Evolutionary conservation across 2,797 vertebrate species (phyloP), one percentile per base, ranked within the genome.

Genomic region (Hephaestus fuliginosus): DNA sequence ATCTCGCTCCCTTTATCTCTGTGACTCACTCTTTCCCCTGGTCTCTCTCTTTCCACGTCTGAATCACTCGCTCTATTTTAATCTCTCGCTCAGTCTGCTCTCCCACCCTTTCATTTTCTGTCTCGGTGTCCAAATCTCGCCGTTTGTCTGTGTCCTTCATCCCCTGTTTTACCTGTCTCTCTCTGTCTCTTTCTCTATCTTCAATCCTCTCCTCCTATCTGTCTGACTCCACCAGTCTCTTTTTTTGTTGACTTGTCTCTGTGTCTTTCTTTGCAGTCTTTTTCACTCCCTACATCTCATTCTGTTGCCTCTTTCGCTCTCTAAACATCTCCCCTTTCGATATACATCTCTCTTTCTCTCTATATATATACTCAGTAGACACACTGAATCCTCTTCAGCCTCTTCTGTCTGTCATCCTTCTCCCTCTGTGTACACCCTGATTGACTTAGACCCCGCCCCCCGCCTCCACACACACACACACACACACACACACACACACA

Each of bases 1-100:
- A 7, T 60, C 28, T 48, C 65, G 30, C 39, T 69, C 33, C 70
- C 86, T 89, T 79, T 88, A 76, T 90, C 86, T 90, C 7, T 65
- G 80, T 92, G 90, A 91, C 86, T 93, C 90, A 91, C 76, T 89
- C 80, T 79, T 87, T 89, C 90, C 89, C 61, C 66, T 68, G 65
- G 75, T 87, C 82, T 79, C 69, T 79, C 69, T 81, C 78, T 89
- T 86, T 87, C 86, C 83, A 74, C 9, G 25, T 83, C 91, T 90
- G 87, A 86, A 86, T 93, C 91, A 89, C 81, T 69, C 70, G 20
- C 84, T 87, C 89, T 86, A 85, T 90, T 91, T 92, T 86, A 87
- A 87, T 90, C 88, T 85, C 81, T 51, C 79, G 61, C 72, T 88
- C 76, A 7, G 66, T 74, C 89, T 81, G 15, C 72, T 76, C 81